phyloP scores from a whole-genome alignment of 1,140 invertebrate species.

The Epicauta chinensis region DNA sequence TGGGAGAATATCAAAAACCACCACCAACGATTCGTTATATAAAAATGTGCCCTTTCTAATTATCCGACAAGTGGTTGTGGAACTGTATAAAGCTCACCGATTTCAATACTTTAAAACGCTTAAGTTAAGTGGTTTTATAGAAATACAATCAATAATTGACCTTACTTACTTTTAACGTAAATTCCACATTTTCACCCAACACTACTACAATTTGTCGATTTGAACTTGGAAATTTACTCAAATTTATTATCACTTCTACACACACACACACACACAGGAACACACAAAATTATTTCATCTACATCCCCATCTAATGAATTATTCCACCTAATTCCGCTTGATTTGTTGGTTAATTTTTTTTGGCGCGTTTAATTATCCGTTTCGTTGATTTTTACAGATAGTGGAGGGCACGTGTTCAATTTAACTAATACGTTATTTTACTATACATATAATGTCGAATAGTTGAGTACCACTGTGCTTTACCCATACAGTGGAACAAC shows the following conservation, averaged over 20 bases:
- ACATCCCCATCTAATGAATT: background rate
- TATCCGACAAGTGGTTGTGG: conserved; percentile 20
- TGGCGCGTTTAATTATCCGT: background rate
- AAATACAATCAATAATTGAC: background rate
- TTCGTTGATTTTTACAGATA: background rate
- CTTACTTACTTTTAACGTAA: background rate
- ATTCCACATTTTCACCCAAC: background rate
- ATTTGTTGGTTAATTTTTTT: background rate
- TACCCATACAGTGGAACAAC: conserved; percentile 38
- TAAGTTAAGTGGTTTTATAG: too few species aligned
- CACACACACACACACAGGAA: background rate
- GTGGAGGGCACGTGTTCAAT: background rate
- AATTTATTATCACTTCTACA: too few species aligned
- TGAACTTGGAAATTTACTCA: too few species aligned
- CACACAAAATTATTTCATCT: background rate
- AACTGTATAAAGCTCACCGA: conserved; percentile 6
- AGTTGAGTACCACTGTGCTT: conserved; percentile 29
- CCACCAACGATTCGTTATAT: conserved; percentile 23
- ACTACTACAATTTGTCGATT: background rate
- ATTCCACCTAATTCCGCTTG: background rate
- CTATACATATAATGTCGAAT: too few species aligned
- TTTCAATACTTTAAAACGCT: too few species aligned
- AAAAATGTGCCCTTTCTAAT: conserved; percentile 21
- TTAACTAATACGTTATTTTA: conserved; percentile 11
- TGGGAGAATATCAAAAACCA: background rate